Conservation (phyloP, 1,140 invertebrate genomes). For the Rhagoletis pomonella region DNA sequence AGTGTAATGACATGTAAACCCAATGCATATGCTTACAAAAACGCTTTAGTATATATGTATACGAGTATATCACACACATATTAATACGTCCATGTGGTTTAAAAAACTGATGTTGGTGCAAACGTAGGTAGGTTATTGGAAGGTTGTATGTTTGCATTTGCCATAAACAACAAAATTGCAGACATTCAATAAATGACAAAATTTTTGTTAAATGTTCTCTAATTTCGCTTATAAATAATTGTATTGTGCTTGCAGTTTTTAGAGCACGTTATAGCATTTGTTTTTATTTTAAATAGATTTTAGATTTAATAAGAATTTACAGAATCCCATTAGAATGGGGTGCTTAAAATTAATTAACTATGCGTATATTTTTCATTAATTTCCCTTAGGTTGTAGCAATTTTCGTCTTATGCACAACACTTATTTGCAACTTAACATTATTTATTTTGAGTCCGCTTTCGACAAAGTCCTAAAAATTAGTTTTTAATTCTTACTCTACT, state of each 20-base stretch:
- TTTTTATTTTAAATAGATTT: not conserved
- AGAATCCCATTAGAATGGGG: too few relatives aligned
- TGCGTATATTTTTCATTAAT: too few relatives aligned
- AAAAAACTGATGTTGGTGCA: not conserved
- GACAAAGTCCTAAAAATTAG: too few relatives aligned
- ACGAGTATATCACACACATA: too few relatives aligned
- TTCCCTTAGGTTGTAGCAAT: too few relatives aligned
- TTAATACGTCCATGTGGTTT: not conserved
- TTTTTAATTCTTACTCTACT: too few relatives aligned
- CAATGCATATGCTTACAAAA: constrained; percentile 47
- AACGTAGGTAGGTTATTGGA: not conserved
- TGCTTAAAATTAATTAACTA: too few relatives aligned
- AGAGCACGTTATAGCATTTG: not conserved
- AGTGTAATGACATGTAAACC: constrained; percentile 43
- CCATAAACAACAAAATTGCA: not conserved
- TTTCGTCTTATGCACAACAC: too few relatives aligned
- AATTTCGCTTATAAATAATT: constrained; percentile 40
- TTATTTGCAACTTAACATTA: too few relatives aligned
- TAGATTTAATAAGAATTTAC: not conserved
- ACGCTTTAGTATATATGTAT: not conserved
- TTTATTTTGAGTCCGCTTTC: too few relatives aligned
- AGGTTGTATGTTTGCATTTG: not conserved
- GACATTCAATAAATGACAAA: constrained; percentile 45
- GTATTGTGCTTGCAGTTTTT: constrained; percentile 27
- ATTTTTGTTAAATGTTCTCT: constrained; percentile 30